These are phyloP conservation scores for Halisarca cf. caerulea DNA, from an alignment of 37 sponge, comb jelly and placozoan genomes.

Conservation along the genomic window DNA sequence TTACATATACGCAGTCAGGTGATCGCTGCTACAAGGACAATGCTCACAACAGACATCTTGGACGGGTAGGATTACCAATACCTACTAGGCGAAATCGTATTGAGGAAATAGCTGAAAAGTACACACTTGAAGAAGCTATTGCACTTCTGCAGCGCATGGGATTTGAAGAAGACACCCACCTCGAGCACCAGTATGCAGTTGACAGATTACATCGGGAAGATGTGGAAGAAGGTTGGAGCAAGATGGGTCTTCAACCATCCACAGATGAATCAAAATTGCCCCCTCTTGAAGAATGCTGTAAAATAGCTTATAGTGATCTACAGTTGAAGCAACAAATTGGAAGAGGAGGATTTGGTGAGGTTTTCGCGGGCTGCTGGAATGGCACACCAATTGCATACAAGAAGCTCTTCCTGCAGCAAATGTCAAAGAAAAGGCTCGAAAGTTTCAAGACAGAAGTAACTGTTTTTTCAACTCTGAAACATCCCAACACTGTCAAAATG, in stretches of 20 bases:
- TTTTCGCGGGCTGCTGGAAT: slow-evolving; percentile 23
- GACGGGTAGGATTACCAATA: too few relatives aligned
- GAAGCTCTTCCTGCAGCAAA: slow-evolving; percentile 18
- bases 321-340: slow-evolving; percentile 30
- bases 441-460: slow-evolving; percentile 25
- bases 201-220: neutral
- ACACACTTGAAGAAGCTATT: too few relatives aligned
- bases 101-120: too few relatives aligned
- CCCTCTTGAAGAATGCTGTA: neutral
- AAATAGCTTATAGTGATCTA: slow-evolving; percentile 25
- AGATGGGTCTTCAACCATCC: neutral
- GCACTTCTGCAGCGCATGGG: too few relatives aligned
- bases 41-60: too few relatives aligned
- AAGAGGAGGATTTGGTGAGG: slow-evolving; percentile 39
- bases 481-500: slow-evolving; percentile 39
- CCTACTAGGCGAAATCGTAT: too few relatives aligned
- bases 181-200: neutral
- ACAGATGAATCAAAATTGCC: neutral
- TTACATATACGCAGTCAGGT: too few relatives aligned
- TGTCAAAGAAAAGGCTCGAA: slow-evolving; percentile 27
- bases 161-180: neutral
- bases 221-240: slow-evolving; percentile 23
- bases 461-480: slow-evolving; percentile 21
- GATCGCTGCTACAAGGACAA: too few relatives aligned
- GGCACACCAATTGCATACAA: slow-evolving; percentile 43